These are phyloP conservation scores for Chitala chitala DNA, from an alignment of 2,113 vertebrate genomes.

Conservation along the genomic window DNA sequence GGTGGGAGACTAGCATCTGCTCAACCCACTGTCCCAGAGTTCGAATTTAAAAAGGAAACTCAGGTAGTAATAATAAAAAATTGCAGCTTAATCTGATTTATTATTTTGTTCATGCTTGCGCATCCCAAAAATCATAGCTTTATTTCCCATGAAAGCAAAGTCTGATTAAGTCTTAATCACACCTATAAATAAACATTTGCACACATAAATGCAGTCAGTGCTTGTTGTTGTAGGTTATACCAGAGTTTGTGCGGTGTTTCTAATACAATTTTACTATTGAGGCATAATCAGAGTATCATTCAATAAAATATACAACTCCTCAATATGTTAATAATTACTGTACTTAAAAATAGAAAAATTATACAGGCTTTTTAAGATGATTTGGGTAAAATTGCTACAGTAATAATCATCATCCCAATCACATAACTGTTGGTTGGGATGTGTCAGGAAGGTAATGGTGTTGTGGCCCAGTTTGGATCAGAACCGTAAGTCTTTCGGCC, in stretches of 20 bases:
- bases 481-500: neutral
- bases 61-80: neutral
- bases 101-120: constrained; percentile 11
- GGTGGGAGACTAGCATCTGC: no score
- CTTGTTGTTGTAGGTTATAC: neutral
- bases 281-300: neutral
- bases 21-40: no score
- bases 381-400: no score
- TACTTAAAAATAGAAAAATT: no score
- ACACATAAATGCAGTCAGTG: neutral
- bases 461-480: neutral
- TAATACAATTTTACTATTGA: no score
- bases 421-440: no score
- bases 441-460: no score
- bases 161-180: constrained; percentile 20
- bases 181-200: constrained; percentile 18
- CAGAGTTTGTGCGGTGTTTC: neutral
- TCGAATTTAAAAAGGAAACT: no score
- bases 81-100: neutral
- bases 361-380: no score
- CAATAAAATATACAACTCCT: no score
- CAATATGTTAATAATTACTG: no score
- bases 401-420: no score
- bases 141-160: constrained; percentile 9
- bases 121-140: neutral